phyloP scores from a whole-genome alignment of 2,113 vertebrate species.

The Oceanites oceanicus region DNA sequence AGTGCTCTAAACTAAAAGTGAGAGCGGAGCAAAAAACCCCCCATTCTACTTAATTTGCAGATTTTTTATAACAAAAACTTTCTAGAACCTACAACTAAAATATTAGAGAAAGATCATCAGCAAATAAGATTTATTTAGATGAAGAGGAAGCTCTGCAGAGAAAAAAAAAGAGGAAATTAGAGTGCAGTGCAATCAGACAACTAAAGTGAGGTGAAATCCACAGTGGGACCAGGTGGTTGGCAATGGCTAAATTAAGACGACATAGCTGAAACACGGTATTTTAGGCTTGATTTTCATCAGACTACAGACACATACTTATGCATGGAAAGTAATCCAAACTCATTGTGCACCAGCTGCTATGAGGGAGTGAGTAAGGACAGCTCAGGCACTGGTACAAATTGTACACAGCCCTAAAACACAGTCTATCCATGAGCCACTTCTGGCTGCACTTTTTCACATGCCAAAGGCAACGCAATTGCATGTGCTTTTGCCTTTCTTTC shows the following conservation, averaged over 20 bases:
- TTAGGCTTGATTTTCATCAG: not conserved
- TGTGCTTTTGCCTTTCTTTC: not conserved
- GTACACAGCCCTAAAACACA: not conserved
- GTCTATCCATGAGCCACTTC: not conserved
- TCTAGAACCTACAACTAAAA: not conserved
- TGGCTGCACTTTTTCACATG: not conserved
- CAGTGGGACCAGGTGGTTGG: not conserved
- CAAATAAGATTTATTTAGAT: not conserved
- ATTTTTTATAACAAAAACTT: not conserved
- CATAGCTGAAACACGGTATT: not conserved
- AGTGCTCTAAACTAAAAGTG: not conserved
- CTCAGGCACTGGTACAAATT: not conserved
- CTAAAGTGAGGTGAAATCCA: not conserved
- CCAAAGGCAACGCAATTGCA: not conserved
- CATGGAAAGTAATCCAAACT: not conserved
- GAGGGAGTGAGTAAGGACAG: not conserved
- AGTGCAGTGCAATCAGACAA: not conserved
- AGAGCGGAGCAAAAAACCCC: not conserved
- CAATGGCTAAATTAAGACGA: not conserved
- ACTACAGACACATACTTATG: not conserved
- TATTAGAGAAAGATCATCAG: not conserved
- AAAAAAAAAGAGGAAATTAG: not conserved
- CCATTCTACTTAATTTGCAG: not conserved
- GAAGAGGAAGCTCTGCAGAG: not conserved
- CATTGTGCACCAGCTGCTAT: not conserved